A percentile compares a stretch with the other conserved stretches of the same genome.
Conservation (phyloP, 2,888 invertebrate genomes). For the Strigamia transsilvanica region DNA sequence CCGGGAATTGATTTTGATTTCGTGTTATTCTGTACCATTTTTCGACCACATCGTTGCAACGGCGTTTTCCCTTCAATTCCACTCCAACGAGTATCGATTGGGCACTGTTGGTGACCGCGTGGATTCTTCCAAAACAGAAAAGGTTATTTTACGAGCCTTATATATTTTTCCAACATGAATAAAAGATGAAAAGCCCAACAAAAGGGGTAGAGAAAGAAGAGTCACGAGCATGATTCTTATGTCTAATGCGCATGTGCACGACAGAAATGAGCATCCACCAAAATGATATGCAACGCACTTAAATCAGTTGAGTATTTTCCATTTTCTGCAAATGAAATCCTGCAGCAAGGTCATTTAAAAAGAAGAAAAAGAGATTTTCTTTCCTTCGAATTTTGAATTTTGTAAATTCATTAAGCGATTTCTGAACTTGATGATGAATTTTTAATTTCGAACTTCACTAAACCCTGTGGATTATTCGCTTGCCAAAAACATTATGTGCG, state of each 20-base stretch:
- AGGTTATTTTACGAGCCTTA: conserved; percentile 26
- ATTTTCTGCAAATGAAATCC: not conserved
- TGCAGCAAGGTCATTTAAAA: not conserved
- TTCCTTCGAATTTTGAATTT: no score
- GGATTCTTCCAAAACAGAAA: conserved; percentile 21
- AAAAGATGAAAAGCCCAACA: conserved; percentile 30
- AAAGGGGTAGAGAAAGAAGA: not conserved
- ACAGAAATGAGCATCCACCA: conserved; percentile 24
- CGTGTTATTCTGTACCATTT: not conserved
- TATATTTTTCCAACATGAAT: conserved; percentile 21
- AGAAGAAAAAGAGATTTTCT: no score
- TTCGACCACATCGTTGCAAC: conserved; percentile 11
- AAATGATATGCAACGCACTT: conserved; percentile 30
- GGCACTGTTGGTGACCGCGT: conserved; percentile 26
- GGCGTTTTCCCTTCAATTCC: conserved; percentile 18
- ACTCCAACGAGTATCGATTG: conserved; percentile 21
- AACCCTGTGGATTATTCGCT: no score
- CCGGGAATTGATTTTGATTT: not conserved
- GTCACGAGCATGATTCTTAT: not conserved
- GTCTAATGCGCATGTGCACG: conserved; percentile 13
- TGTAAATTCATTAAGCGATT: no score
- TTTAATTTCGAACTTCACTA: no score
- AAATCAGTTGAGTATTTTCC: not conserved
- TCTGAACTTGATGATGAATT: no score
- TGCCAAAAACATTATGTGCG: no score